Evolutionary conservation across 1,140 invertebrate genomes (phyloP).

Genomic region (Andrena cerasifolii): DNA sequence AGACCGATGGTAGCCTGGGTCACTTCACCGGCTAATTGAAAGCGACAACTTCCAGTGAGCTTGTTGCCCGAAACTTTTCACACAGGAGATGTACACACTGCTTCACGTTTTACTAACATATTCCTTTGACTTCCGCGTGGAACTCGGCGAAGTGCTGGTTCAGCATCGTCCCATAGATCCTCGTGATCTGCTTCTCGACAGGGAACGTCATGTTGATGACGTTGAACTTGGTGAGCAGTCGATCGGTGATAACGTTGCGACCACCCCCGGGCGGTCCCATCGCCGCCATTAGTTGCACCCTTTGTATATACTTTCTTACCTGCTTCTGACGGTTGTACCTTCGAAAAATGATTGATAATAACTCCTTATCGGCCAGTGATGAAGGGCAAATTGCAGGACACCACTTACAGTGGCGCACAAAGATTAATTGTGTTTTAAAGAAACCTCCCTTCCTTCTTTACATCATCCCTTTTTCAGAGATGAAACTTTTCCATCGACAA

Average conservation of each 20-base stretch:
- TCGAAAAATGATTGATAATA: too few species aligned
- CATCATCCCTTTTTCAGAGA: too few species aligned
- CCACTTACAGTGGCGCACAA: too few species aligned
- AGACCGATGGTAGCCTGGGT: conserved; percentile 88
- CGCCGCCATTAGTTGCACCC: conserved; percentile 89
- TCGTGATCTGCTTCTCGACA: conserved; percentile 87
- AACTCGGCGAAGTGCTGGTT: conserved; percentile 90
- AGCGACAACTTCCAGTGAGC: background rate
- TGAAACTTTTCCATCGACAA: too few species aligned
- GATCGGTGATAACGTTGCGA: conserved; percentile 88
- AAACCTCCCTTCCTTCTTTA: too few species aligned
- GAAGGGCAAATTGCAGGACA: too few species aligned
- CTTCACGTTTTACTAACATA: conserved; percentile 78
- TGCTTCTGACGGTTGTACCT: conserved; percentile 89
- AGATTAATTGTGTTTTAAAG: too few species aligned
- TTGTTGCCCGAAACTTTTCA: background rate
- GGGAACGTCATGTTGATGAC: conserved; percentile 93
- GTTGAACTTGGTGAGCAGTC: conserved; percentile 90
- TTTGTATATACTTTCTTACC: conserved; percentile 87
- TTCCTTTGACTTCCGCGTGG: conserved; percentile 89
- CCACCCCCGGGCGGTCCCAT: conserved; percentile 93
- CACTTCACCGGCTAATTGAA: conserved; percentile 80
- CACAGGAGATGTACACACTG: too few species aligned
- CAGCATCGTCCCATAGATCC: conserved; percentile 93
- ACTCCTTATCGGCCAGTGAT: too few species aligned